Percentiles rank a stretch among this genome's conserved stretches.
These are phyloP conservation scores for Siderastrea siderea DNA, from an alignment of 92 coral and sea anemone species.

Conservation along the genomic window DNA sequence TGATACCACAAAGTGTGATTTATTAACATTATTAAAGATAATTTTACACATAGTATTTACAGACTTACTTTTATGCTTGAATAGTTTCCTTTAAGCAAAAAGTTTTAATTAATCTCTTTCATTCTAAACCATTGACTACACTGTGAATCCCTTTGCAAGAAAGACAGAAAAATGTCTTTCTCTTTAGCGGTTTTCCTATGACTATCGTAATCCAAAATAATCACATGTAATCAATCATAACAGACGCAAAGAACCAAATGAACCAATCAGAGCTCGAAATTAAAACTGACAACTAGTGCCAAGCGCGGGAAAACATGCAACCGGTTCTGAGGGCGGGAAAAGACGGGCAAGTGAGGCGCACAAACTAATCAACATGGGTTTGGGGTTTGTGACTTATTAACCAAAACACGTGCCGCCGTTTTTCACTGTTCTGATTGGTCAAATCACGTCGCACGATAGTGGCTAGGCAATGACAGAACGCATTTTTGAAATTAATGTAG, in stretches of 20 bases:
- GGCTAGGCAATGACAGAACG: neutral
- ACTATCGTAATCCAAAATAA: neutral
- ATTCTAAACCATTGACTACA: neutral
- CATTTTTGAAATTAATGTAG: too few species aligned
- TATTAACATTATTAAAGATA: slow-evolving; percentile 10
- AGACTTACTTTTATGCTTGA: neutral
- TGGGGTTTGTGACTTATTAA: too few species aligned
- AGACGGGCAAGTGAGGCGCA: neutral
- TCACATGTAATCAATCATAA: neutral
- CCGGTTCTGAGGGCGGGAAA: neutral
- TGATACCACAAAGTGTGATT: slow-evolving; percentile 4
- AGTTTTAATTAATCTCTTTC: neutral
- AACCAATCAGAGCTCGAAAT: neutral
- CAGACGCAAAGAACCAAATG: neutral
- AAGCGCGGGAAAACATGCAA: neutral
- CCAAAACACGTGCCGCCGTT: too few species aligned
- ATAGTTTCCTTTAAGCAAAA: neutral
- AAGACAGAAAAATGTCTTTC: neutral
- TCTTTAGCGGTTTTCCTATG: neutral
- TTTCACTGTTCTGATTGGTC: neutral
- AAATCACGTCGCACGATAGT: neutral
- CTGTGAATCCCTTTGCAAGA: neutral
- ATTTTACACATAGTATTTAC: slow-evolving; percentile 31
- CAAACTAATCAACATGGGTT: neutral
- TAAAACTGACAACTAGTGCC: neutral